Percentiles rank a stretch among this genome's conserved stretches.
phyloP scores from a whole-genome alignment of 2,113 vertebrate species.

The Pachypanchax playfairii region DNA sequence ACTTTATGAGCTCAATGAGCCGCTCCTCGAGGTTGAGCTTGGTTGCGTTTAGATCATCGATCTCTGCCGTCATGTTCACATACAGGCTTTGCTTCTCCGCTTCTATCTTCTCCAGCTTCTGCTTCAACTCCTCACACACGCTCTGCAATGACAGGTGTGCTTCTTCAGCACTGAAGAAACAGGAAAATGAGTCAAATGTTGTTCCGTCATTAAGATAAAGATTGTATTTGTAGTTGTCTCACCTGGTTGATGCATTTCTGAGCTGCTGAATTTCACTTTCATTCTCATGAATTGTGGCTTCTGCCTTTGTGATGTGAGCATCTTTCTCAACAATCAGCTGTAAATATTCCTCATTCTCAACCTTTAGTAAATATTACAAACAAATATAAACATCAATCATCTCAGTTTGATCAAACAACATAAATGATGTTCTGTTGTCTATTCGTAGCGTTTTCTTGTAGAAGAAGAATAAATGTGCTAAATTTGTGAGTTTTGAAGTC shows the following conservation, averaged over 20 bases:
- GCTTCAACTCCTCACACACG: slow-evolving; percentile 77
- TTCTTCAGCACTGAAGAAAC: slow-evolving; percentile 78
- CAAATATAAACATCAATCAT: background rate
- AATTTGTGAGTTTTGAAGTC: background rate
- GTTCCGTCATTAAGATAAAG: background rate
- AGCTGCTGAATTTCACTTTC: slow-evolving; percentile 81
- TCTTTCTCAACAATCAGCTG: slow-evolving; percentile 80
- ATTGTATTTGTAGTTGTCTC: background rate
- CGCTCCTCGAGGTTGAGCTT: slow-evolving; percentile 91
- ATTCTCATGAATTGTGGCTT: slow-evolving; percentile 72
- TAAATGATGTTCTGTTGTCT: background rate
- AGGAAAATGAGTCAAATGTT: background rate
- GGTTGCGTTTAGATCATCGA: slow-evolving; percentile 90
- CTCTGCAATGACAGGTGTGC: slow-evolving; percentile 75
- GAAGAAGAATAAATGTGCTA: background rate
- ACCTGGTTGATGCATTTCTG: slow-evolving; percentile 81
- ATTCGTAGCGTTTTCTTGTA: no score
- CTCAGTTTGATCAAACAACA: background rate
- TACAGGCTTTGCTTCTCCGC: slow-evolving; percentile 78
- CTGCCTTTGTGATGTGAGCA: slow-evolving; percentile 77
- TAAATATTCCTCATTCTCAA: slow-evolving; percentile 70
- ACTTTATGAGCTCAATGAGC: slow-evolving; percentile 94
- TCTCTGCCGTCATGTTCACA: slow-evolving; percentile 84
- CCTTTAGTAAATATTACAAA: slow-evolving; percentile 68
- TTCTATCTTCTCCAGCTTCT: slow-evolving; percentile 76